Percentiles rank a stretch among this genome's conserved stretches.
These are phyloP conservation scores for Noturus placidus DNA, from an alignment of 2,113 vertebrate species.

Conservation along the genomic window DNA sequence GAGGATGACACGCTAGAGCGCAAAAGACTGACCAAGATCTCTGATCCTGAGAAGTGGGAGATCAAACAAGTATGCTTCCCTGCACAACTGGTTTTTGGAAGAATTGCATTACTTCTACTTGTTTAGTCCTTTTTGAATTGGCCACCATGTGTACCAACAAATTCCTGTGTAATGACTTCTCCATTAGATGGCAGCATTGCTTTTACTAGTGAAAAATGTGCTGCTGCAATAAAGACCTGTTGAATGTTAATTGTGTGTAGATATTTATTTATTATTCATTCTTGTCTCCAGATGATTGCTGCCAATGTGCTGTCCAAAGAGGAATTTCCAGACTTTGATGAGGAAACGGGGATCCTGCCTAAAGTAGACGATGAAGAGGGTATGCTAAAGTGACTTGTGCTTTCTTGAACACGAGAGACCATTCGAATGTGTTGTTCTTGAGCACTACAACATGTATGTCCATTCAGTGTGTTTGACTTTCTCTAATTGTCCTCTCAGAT, in stretches of 20 bases:
- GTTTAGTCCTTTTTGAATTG: neutral
- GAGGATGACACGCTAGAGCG: conserved; percentile 93
- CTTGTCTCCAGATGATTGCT: conserved; percentile 88
- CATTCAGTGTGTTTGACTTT: neutral
- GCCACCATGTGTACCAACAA: neutral
- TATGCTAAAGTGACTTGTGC: conserved; percentile 53
- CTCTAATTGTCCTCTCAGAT: conserved; percentile 68
- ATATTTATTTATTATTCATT: neutral
- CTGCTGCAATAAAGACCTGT: neutral
- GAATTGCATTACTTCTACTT: neutral
- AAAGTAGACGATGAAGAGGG: conserved; percentile 99
- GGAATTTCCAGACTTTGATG: conserved; percentile 97
- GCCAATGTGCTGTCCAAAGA: conserved; percentile 98
- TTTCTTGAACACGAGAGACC: neutral
- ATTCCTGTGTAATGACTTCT: neutral
- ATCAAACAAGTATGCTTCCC: conserved; percentile 86
- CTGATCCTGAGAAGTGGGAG: conserved; percentile 98
- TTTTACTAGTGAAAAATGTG: neutral
- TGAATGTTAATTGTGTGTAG: neutral
- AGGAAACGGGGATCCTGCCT: conserved; percentile 96
- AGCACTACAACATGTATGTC: neutral
- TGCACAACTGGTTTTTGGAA: neutral
- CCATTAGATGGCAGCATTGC: conserved; percentile 32
- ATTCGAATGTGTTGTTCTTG: neutral
- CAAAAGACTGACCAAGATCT: conserved; percentile 95